Percentiles rank a stretch among this genome's conserved stretches.
Evolutionary conservation across 2,888 invertebrate species (phyloP).

Genomic region (Andricus quercusramuli): DNA sequence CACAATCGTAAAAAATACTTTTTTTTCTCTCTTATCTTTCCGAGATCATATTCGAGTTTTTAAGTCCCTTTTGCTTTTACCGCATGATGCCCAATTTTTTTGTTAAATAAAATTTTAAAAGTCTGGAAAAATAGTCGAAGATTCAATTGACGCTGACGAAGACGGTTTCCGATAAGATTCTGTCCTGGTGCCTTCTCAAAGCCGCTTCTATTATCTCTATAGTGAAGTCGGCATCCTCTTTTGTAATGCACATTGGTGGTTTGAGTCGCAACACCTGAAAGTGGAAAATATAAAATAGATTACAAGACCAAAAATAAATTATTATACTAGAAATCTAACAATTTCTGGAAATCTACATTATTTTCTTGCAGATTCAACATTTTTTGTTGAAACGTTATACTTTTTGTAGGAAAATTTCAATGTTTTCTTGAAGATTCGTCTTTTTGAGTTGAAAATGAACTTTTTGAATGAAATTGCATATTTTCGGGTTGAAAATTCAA

Average conservation of each 20-base stretch:
- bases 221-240: slow-evolving; percentile 89
- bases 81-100: neutral
- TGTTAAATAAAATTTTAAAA: neutral
- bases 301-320: no score
- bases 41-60: neutral
- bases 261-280: slow-evolving; percentile 92
- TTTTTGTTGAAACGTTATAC: no score
- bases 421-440: no score
- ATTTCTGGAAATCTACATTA: no score
- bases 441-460: no score
- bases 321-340: neutral
- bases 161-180: slow-evolving; percentile 53
- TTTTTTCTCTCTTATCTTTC: neutral
- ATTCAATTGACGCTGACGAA: slow-evolving; percentile 51
- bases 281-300: slow-evolving; percentile 33
- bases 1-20: neutral
- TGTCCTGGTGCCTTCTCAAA: slow-evolving; percentile 77
- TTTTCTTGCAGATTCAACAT: no score
- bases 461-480: no score
- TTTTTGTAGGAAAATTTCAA: no score
- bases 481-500: no score
- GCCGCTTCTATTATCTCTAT: slow-evolving; percentile 83
- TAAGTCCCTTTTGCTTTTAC: neutral
- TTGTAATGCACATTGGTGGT: slow-evolving; percentile 96
- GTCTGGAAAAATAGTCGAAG: slow-evolving; percentile 16